phyloP scores from a whole-genome alignment of 1,140 invertebrate genomes.

The Musca domestica region DNA sequence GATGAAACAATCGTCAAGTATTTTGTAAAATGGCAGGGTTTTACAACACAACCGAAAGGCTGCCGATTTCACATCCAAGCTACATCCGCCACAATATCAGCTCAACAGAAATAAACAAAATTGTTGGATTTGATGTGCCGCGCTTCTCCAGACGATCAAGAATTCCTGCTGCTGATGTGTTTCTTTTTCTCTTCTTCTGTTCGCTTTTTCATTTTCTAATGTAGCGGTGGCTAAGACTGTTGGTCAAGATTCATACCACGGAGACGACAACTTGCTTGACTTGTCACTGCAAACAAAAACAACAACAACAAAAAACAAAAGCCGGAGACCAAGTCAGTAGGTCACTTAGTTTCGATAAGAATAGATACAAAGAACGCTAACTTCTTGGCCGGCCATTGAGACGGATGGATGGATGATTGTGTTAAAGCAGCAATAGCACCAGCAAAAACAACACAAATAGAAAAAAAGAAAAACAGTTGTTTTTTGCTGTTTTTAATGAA shows the following conservation, averaged over 20 bases:
- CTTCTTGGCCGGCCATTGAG: too few species aligned
- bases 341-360: constrained; percentile 17
- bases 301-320: background rate
- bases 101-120: background rate
- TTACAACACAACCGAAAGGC: background rate
- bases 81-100: background rate
- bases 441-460: background rate
- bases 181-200: background rate
- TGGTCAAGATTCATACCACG: background rate
- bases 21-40: background rate
- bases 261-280: background rate
- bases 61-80: constrained; percentile 12
- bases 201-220: too few species aligned
- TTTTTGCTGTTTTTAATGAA: constrained; percentile 14
- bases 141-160: background rate
- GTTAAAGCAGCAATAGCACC: background rate
- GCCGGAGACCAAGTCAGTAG: constrained; percentile 21
- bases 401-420: background rate
- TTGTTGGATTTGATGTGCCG: background rate
- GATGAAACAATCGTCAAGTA: constrained; percentile 16
- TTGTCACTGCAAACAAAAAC: constrained; percentile 1
- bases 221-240: background rate
- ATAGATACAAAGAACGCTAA: background rate
- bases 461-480: too few species aligned
- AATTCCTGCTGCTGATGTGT: background rate